A percentile compares a stretch with the other conserved stretches of the same genome.
Conservation (phyloP, 2,797 vertebrate species). For the Acrocephalus scirpaceus region DNA sequence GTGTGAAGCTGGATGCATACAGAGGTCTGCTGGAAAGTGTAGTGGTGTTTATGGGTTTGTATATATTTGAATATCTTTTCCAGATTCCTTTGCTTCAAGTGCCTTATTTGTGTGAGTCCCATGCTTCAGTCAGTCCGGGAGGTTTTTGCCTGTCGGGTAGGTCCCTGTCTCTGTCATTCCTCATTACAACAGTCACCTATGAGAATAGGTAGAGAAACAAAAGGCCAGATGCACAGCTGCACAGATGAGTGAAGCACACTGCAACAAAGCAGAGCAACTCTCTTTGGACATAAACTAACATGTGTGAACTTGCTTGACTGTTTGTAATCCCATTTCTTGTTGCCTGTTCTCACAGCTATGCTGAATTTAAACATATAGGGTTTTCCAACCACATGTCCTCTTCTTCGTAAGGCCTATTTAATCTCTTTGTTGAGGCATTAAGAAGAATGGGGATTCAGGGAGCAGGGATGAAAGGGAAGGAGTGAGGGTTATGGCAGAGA, state of each 20-base stretch:
- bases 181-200: conserved; percentile 58
- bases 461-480: background rate
- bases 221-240: conserved; percentile 57
- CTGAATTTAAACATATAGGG: background rate
- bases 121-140: background rate
- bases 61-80: background rate
- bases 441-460: background rate
- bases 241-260: conserved; percentile 55
- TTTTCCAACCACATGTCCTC: background rate
- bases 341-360: background rate
- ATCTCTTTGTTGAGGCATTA: background rate
- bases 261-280: conserved; percentile 40
- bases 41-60: background rate
- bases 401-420: background rate
- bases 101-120: background rate
- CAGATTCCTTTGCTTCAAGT: background rate
- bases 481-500: background rate
- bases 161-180: background rate
- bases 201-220: conserved; percentile 61
- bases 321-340: conserved; percentile 32
- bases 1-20: background rate
- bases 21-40: background rate
- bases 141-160: background rate
- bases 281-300: conserved; percentile 45
- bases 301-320: conserved; percentile 27